Conservation (phyloP, 2,888 invertebrate genomes). For the Corbicula japonica region DNA sequence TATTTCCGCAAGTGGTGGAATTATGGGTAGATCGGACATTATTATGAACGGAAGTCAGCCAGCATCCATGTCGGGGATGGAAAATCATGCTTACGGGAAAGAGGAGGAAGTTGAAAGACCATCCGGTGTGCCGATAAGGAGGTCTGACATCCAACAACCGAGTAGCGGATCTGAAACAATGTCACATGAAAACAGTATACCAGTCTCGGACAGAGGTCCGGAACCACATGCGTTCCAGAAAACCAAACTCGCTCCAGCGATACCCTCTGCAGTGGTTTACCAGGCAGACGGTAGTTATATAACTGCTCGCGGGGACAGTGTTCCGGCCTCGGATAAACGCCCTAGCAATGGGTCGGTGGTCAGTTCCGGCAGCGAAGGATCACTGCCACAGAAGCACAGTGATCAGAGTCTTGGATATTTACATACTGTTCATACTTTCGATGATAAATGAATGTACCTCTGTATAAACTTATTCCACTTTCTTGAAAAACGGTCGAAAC, state of each 20-base stretch:
- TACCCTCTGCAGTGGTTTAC: slow-evolving; percentile 6
- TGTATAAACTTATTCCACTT: too few relatives aligned
- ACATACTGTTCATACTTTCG: neutral
- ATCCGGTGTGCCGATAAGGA: neutral
- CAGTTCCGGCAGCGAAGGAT: too few relatives aligned
- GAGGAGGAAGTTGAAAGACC: neutral
- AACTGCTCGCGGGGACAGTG: too few relatives aligned
- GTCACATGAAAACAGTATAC: neutral
- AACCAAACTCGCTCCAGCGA: neutral
- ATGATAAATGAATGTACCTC: neutral
- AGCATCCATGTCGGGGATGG: neutral
- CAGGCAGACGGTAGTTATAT: slow-evolving; percentile 30
- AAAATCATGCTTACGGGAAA: slow-evolving; percentile 11
- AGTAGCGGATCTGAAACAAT: neutral
- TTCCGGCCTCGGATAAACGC: too few relatives aligned
- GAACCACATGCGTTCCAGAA: slow-evolving; percentile 4
- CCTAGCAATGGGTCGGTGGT: too few relatives aligned
- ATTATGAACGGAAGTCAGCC: neutral
- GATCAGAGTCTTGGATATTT: slow-evolving; percentile 19
- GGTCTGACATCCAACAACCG: neutral
- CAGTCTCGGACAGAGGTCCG: neutral
- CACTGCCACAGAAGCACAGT: slow-evolving; percentile 3
- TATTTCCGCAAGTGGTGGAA: neutral
- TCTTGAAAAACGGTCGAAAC: too few relatives aligned
- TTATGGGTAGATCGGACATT: neutral